Percentiles rank a stretch among this genome's conserved stretches.
Evolutionary conservation across 2,888 invertebrate genomes (phyloP).

Genomic region (Hypena proboscidalis): DNA sequence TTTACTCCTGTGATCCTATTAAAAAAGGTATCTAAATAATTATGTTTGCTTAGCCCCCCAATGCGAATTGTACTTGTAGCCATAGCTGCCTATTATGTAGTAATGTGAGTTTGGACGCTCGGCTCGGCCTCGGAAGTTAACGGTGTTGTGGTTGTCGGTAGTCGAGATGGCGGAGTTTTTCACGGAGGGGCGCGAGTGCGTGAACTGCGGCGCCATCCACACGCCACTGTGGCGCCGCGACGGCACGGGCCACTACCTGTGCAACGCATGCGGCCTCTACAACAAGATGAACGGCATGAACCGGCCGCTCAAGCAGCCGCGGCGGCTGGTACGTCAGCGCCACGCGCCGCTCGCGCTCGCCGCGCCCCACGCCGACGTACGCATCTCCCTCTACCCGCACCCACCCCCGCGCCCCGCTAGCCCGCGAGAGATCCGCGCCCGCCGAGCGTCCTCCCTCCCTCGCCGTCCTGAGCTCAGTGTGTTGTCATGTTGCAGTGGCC

Average conservation of each 20-base stretch:
- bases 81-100: no score
- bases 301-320: constrained; percentile 98
- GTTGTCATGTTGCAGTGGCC: constrained; percentile 90
- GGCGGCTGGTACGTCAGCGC: constrained; percentile 95
- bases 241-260: constrained; percentile 99
- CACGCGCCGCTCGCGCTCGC: constrained; percentile 72
- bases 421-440: constrained; percentile 71
- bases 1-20: no score
- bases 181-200: constrained; percentile 98
- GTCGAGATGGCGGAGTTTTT: constrained; percentile 91
- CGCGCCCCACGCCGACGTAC: constrained; percentile 71
- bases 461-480: constrained; percentile 47
- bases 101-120: constrained; percentile 35
- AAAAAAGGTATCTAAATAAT: no score
- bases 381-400: constrained; percentile 55
- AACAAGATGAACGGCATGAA: constrained; percentile 99
- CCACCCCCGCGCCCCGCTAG: constrained; percentile 38
- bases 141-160: constrained; percentile 41
- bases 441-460: constrained; percentile 61
- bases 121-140: constrained; percentile 22
- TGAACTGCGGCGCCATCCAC: constrained; percentile 98
- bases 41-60: no score
- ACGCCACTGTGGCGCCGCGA: constrained; percentile 99
- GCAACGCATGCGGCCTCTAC: constrained; percentile 99
- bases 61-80: no score